These are phyloP conservation scores for Alfaro cultratus DNA, from an alignment of 2,797 vertebrate genomes.

Conservation along the genomic window DNA sequence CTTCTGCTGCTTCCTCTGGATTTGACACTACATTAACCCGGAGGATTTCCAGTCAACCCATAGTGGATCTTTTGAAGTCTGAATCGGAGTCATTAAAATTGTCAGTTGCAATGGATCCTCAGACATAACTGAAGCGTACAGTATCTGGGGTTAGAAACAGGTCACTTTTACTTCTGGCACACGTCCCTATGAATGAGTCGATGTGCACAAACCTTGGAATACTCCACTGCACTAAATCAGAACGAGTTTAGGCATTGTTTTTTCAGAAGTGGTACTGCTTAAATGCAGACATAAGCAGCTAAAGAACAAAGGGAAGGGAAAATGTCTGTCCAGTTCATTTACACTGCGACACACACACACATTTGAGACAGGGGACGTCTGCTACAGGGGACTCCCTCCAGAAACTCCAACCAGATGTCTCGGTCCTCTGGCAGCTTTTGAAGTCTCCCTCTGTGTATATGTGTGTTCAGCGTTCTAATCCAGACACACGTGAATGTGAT, in stretches of 20 bases:
- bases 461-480: constrained; percentile 21
- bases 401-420: constrained; percentile 67
- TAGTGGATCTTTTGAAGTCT: constrained; percentile 9
- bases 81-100: neutral
- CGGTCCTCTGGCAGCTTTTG: constrained; percentile 42
- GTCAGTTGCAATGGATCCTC: constrained; percentile 1
- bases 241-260: neutral
- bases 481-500: constrained; percentile 46
- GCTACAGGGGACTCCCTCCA: constrained; percentile 62
- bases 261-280: neutral
- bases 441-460: constrained; percentile 28
- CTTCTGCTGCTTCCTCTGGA: neutral
- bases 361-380: constrained; percentile 32
- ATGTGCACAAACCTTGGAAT: neutral
- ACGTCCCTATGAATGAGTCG: neutral
- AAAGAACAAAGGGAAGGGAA: constrained; percentile 23
- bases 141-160: neutral
- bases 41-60: neutral
- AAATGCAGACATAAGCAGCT: constrained; percentile 25
- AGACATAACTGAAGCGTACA: neutral
- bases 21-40: neutral
- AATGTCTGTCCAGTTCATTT: constrained; percentile 43
- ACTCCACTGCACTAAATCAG: neutral
- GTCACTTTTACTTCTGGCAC: neutral
- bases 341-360: neutral